Evolutionary conservation across 2,113 vertebrate genomes (phyloP).

Genomic region (Otis tarda): DNA sequence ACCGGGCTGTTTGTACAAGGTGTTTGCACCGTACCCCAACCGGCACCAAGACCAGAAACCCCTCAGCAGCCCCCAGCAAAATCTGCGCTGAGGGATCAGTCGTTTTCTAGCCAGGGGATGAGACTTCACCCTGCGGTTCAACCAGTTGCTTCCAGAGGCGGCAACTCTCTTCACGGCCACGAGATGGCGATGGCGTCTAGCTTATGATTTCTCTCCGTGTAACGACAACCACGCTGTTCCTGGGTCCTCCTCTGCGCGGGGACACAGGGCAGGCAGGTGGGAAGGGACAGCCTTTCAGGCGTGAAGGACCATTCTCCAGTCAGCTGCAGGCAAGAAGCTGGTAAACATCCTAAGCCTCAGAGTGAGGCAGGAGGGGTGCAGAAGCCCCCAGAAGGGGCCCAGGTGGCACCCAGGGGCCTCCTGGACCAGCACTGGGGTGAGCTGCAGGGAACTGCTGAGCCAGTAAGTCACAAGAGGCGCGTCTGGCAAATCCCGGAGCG

Average conservation of each 20-base stretch:
- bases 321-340: neutral
- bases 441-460: neutral
- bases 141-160: neutral
- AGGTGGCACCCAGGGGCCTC: accelerated
- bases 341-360: neutral
- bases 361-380: neutral
- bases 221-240: neutral
- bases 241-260: neutral
- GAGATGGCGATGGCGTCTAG: neutral
- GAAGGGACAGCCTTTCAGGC: neutral
- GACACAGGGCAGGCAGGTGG: neutral
- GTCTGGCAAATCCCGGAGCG: neutral
- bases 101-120: neutral
- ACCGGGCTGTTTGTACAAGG: neutral
- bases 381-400: neutral
- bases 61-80: neutral
- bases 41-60: neutral
- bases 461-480: neutral
- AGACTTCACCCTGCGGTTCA: neutral
- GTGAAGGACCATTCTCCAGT: neutral
- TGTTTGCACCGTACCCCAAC: accelerated
- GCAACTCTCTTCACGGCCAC: neutral
- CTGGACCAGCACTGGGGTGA: neutral
- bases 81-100: neutral
- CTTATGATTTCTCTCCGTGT: neutral